Conservation (phyloP, 2,888 invertebrate genomes). For the Eilema caniola region DNA sequence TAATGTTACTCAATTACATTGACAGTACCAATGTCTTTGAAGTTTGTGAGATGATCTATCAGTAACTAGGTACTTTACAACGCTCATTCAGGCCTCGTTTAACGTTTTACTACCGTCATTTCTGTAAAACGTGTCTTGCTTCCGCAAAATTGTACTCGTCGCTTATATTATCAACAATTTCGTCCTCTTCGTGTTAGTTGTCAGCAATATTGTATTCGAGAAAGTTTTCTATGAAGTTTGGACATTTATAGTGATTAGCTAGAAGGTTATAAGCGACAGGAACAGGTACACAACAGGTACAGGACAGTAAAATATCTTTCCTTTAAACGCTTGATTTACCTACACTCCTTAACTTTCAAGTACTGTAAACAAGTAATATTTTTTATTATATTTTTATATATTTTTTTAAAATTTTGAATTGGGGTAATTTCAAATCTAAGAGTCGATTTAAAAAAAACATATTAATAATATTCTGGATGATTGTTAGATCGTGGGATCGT, state of each 20-base stretch:
- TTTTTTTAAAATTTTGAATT: no score
- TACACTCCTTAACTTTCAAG: background rate
- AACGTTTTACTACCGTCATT: constrained; percentile 62
- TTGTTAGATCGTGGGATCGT: no score
- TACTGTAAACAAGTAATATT: no score
- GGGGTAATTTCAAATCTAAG: no score
- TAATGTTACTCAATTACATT: background rate
- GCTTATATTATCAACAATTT: constrained; percentile 44
- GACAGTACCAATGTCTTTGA: background rate
- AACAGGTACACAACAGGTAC: background rate
- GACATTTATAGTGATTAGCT: background rate
- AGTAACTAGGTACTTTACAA: constrained; percentile 55
- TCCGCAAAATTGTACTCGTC: constrained; percentile 52
- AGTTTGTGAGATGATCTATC: constrained; percentile 35
- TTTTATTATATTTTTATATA: no score
- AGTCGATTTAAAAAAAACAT: no score
- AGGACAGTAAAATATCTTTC: background rate
- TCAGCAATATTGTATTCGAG: constrained; percentile 3
- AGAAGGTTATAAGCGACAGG: background rate
- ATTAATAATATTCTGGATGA: background rate
- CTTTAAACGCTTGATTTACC: background rate
- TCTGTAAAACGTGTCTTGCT: constrained; percentile 64
- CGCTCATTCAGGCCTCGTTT: constrained; percentile 49
- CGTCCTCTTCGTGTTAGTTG: constrained; percentile 36
- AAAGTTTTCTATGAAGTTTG: background rate